Base-by-base conservation (phyloP, 2,888 invertebrate species). In the Cryptosula pallasiana region DNA sequence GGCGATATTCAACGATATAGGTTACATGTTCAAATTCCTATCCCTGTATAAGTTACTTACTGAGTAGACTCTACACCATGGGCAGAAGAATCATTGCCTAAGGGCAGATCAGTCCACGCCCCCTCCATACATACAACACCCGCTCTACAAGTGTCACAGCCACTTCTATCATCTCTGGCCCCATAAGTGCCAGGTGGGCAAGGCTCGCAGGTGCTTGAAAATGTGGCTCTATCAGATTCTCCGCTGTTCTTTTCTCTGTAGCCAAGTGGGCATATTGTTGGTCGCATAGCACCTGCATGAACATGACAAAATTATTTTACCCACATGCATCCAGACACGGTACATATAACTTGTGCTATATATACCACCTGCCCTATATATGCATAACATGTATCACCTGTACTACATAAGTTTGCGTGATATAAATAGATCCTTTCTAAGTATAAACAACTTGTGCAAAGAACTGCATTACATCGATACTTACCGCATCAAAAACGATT, bases 161-260 rank as follows among this genome's bases (percentile, higher is more conserved):
- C 76, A 16, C 76, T 75, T 1, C 82, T 77, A 71, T 80, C 76
- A 16, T 77, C 74, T 25, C 81, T 76, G 32, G 79, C 79, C 25
- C 83, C 82, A 75, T 79, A 83, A 34, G 76, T 78, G 27, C 83
- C 83, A 0, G 81, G 79, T 25, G 75, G 75, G 72, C 83, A 83
- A 0, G 81, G 80, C 36, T 81, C 79, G 74, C 83, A 83, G 1
- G 83, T 83, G 75, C 81, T 81, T 2, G 75, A 76, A 69, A 81
- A 80, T 0, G 80, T 79, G 13, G 75, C 71, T 71, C 80, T 78
- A 1, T 74, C 75, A 13, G 81, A 78, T 9, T 54, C 9, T 32
- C 79, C 81, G 73, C 80, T 78, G 29, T 70, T 54, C 73, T 78
- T 79, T 72, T 81, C 81, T 55, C 78, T 80, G 76, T 81, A 81